phyloP scores from a whole-genome alignment of 2,113 vertebrate genomes.

The Stomatorhinus ivindoensis region DNA sequence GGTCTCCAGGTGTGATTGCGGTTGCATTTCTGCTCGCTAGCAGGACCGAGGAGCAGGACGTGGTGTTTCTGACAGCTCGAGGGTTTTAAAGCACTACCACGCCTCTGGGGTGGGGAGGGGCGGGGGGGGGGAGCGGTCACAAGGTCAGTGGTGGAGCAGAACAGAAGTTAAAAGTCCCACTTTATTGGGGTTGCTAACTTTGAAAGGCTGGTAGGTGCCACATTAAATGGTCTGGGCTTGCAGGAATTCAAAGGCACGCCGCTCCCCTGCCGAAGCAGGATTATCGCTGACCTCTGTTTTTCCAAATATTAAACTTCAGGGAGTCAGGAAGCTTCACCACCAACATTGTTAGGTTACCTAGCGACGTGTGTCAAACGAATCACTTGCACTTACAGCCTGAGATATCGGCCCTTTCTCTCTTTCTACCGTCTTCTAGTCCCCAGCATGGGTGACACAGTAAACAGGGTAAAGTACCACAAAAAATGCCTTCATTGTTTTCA shows the following conservation, averaged over 20 bases:
- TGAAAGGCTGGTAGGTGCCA: not conserved
- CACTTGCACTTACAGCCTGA: constrained; percentile 13
- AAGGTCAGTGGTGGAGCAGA: not conserved
- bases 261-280: not conserved
- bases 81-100: not conserved
- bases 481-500: not conserved
- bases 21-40: not conserved
- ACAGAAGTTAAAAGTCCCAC: not conserved
- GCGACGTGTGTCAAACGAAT: constrained; percentile 22
- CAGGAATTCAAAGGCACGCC: not conserved
- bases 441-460: not conserved
- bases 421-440: not conserved
- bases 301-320: constrained; percentile 35
- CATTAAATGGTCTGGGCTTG: not conserved
- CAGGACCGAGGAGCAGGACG: not conserved
- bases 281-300: constrained; percentile 43
- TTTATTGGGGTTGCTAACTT: not conserved
- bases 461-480: not conserved
- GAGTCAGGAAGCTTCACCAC: constrained; percentile 17
- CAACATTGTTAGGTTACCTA: constrained; percentile 24
- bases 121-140: not conserved
- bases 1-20: not conserved
- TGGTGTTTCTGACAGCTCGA: not conserved
- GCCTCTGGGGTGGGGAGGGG: not conserved
- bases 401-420: not conserved